These are phyloP conservation scores for Philhelius pedissequus DNA, from an alignment of 2,888 invertebrate species.

Conservation along the genomic window DNA sequence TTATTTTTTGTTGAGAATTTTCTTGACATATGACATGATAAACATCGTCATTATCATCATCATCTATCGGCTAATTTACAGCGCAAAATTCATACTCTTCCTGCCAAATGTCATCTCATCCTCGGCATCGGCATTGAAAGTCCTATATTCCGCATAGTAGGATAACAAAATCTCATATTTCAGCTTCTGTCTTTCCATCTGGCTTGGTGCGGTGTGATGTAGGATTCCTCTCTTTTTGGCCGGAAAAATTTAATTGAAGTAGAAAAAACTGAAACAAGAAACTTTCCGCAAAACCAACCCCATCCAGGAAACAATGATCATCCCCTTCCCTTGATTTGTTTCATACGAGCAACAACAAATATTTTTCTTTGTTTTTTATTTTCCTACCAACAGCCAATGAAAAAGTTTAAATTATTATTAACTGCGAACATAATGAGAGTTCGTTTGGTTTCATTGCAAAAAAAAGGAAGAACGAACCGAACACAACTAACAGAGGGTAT, in stretches of 20 bases:
- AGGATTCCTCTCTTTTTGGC: background rate
- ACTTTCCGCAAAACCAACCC: slow-evolving; percentile 50
- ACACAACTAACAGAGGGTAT: background rate
- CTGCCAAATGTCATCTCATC: slow-evolving; percentile 49
- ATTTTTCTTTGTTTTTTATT: background rate
- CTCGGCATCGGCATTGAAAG: background rate
- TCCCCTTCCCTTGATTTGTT: background rate
- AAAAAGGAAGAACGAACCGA: background rate
- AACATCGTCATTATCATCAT: slow-evolving; percentile 53
- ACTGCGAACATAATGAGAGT: slow-evolving; percentile 66
- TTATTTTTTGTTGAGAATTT: slow-evolving; percentile 17
- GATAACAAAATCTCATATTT: slow-evolving; percentile 46
- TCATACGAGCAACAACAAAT: background rate
- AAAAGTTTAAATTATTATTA: slow-evolving; percentile 68
- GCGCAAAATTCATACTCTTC: slow-evolving; percentile 7
- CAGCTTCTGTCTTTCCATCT: slow-evolving; percentile 1
- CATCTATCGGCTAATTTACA: slow-evolving; percentile 62
- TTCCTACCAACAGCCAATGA: slow-evolving; percentile 41
- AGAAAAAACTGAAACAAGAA: too few relatives aligned
- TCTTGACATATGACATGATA: slow-evolving; percentile 53
- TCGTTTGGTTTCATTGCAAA: slow-evolving; percentile 19
- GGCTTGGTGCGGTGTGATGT: slow-evolving; percentile 23
- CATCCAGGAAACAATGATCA: slow-evolving; percentile 52
- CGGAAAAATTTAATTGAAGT: slow-evolving; percentile 58
- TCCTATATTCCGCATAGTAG: slow-evolving; percentile 8